Percentiles rank a stretch among this genome's conserved stretches.
Conservation (phyloP, 2,888 invertebrate species). For the Drosophila stalkeri region DNA sequence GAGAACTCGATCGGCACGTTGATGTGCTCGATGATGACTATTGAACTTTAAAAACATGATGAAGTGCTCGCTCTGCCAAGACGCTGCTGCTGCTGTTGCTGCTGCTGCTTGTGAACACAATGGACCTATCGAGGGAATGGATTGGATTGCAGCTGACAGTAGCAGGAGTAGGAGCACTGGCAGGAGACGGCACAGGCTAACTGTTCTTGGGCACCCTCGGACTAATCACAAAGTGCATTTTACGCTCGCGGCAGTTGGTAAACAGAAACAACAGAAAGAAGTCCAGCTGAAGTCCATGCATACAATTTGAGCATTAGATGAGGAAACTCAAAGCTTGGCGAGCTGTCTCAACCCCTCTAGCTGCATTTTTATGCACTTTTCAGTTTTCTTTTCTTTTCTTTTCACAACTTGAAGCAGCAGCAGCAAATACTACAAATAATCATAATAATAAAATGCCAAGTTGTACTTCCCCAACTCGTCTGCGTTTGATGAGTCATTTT, state of each 20-base stretch:
- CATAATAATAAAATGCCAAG: slow-evolving; percentile 81
- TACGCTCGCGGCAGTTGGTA: slow-evolving; percentile 78
- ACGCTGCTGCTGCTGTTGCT: slow-evolving; percentile 42
- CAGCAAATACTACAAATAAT: slow-evolving; percentile 81
- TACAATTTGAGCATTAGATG: slow-evolving; percentile 71
- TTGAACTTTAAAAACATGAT: slow-evolving; percentile 77
- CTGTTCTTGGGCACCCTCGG: slow-evolving; percentile 66
- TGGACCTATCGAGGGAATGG: slow-evolving; percentile 20
- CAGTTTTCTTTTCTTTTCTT: slow-evolving; percentile 68
- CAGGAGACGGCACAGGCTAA: slow-evolving; percentile 20
- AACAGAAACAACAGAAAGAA: slow-evolving; percentile 68
- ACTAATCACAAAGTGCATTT: slow-evolving; percentile 81
- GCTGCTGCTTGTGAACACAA: slow-evolving; percentile 13
- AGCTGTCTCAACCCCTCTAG: slow-evolving; percentile 42
- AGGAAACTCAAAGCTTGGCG: slow-evolving; percentile 13
- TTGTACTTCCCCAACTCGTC: slow-evolving; percentile 61
- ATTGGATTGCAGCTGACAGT: slow-evolving; percentile 13
- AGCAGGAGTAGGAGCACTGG: slow-evolving; percentile 16
- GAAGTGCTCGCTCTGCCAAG: slow-evolving; percentile 65
- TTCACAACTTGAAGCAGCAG: slow-evolving; percentile 67
- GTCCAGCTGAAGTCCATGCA: slow-evolving; percentile 77
- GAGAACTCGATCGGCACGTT: slow-evolving; percentile 68
- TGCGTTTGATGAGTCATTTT: slow-evolving; percentile 76
- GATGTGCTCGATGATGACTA: slow-evolving; percentile 79
- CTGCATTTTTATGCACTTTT: slow-evolving; percentile 80